These are phyloP conservation scores for Luidia sarsii DNA, from an alignment of 53 echinoderm and acorn worm genomes.

Conservation along the genomic window DNA sequence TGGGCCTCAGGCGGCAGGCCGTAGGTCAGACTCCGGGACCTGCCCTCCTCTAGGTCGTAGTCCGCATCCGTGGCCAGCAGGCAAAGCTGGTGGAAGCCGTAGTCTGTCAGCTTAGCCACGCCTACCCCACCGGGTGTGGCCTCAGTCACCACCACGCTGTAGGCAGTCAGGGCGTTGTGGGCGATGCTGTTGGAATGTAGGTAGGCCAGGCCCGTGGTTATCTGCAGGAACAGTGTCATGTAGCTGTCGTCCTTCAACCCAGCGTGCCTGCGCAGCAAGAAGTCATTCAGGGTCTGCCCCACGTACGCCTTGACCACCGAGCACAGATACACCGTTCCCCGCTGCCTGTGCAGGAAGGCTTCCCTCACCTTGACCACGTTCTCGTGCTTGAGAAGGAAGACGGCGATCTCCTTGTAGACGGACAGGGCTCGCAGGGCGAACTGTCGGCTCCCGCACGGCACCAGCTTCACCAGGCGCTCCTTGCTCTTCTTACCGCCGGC, in stretches of 20 bases:
- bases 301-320: slow-evolving; percentile 66
- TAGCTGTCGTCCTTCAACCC: slow-evolving; percentile 62
- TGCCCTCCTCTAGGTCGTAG: slow-evolving; percentile 66
- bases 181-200: slow-evolving; percentile 73
- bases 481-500: slow-evolving; percentile 50
- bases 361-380: slow-evolving; percentile 76
- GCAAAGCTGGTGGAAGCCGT: slow-evolving; percentile 82
- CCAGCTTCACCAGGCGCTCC: slow-evolving; percentile 69
- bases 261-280: slow-evolving; percentile 63
- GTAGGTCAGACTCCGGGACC: slow-evolving; percentile 64
- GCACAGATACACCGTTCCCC: slow-evolving; percentile 66
- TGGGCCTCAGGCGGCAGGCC: slow-evolving; percentile 79
- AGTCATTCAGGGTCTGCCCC: slow-evolving; percentile 73
- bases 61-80: slow-evolving; percentile 69
- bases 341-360: slow-evolving; percentile 68
- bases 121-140: slow-evolving; percentile 61
- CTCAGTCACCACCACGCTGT: slow-evolving; percentile 71
- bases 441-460: slow-evolving; percentile 61
- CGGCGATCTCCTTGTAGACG: slow-evolving; percentile 64
- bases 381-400: slow-evolving; percentile 68
- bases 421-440: slow-evolving; percentile 71
- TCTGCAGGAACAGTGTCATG: slow-evolving; percentile 79
- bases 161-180: slow-evolving; percentile 88
- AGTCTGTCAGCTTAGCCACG: slow-evolving; percentile 80
- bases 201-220: slow-evolving; percentile 73